Evolutionary conservation across 35 echinoderm and acorn worm species (phyloP).

Genomic region (Heliocidaris erythrogramma): DNA sequence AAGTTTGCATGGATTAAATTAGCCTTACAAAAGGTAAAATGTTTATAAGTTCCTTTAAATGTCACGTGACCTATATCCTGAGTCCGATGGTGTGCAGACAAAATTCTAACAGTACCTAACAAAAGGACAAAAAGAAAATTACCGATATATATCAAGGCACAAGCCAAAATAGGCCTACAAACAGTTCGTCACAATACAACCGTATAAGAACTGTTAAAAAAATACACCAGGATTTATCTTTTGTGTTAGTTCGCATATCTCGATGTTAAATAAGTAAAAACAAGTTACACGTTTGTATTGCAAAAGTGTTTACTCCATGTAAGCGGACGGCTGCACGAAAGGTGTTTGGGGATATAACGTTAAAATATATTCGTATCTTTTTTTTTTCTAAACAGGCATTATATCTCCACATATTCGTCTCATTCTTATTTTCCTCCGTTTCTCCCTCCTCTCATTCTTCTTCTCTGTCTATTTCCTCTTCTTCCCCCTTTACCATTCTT

Average conservation of each 20-base stretch:
- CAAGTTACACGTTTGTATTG: not conserved
- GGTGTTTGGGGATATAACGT: no score
- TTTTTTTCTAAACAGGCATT: no score
- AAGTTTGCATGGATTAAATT: no score
- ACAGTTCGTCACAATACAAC: not conserved
- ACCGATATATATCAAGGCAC: not conserved
- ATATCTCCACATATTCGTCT: not conserved
- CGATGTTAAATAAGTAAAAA: not conserved
- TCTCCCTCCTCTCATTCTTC: not conserved
- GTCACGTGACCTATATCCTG: not conserved
- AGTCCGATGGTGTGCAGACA: not conserved
- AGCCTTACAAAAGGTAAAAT: no score
- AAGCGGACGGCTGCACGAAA: not conserved
- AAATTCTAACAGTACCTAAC: not conserved
- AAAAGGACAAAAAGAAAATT: not conserved
- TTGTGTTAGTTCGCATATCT: not conserved
- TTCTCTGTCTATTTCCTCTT: not conserved
- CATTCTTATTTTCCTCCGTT: not conserved
- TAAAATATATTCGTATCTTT: no score
- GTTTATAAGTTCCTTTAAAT: not conserved
- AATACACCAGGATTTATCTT: not conserved
- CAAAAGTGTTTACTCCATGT: not conserved
- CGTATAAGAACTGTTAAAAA: not conserved
- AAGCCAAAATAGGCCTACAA: not conserved
- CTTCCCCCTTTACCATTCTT: not conserved